phyloP scores from a whole-genome alignment of 2,113 vertebrate species.

The Athene noctua region DNA sequence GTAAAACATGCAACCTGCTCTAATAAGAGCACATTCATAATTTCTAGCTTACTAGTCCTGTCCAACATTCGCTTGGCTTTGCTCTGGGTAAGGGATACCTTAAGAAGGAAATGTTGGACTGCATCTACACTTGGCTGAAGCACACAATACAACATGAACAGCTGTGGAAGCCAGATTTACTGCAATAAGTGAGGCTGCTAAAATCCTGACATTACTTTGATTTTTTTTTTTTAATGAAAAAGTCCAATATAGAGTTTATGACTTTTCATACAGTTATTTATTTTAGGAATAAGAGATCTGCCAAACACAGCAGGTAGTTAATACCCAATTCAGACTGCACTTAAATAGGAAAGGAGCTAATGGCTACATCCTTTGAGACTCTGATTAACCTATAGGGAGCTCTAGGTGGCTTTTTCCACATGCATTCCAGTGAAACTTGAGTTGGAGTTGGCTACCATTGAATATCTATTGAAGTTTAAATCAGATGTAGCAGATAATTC shows the following conservation, averaged over 20 bases:
- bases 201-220: constrained; percentile 58
- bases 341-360: constrained; percentile 52
- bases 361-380: constrained; percentile 43
- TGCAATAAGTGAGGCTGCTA: constrained; percentile 55
- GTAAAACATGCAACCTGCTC: constrained; percentile 62
- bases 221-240: constrained; percentile 57
- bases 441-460: neutral
- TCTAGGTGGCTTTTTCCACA: constrained; percentile 28
- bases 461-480: neutral
- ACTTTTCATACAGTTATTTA: constrained; percentile 64
- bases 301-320: constrained; percentile 70
- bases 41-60: constrained; percentile 21
- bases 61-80: constrained; percentile 61
- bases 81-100: constrained; percentile 52
- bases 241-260: constrained; percentile 68
- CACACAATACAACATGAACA: constrained; percentile 50
- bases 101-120: constrained; percentile 59
- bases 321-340: constrained; percentile 57
- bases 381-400: constrained; percentile 50
- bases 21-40: constrained; percentile 72
- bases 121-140: constrained; percentile 64
- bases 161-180: constrained; percentile 63
- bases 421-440: neutral
- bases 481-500: neutral
- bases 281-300: constrained; percentile 64